Conservation (phyloP, 2,888 invertebrate genomes). For the Cantharis nigra region DNA sequence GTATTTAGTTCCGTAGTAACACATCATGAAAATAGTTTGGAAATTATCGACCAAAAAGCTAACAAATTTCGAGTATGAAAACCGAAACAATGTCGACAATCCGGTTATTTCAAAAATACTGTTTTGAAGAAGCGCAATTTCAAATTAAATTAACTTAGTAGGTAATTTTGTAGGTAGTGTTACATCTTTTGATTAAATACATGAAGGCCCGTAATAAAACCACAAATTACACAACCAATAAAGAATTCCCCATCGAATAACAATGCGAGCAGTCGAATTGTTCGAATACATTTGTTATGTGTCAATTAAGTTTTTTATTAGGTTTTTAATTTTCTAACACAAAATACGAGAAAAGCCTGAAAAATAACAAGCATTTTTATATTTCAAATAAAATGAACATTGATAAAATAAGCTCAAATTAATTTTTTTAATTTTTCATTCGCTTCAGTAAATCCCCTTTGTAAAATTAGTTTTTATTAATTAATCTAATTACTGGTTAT, state of each 20-base stretch:
- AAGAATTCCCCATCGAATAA: neutral
- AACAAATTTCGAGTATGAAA: neutral
- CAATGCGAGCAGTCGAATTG: neutral
- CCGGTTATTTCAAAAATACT: neutral
- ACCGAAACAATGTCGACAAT: neutral
- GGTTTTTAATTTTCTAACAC: neutral
- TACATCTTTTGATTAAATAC: neutral
- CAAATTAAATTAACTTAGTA: neutral
- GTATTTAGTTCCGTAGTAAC: neutral
- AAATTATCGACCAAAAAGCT: neutral
- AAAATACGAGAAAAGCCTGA: neutral
- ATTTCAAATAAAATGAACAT: neutral
- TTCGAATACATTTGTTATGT: neutral
- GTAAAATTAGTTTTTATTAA: too few species aligned
- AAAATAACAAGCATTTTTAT: neutral
- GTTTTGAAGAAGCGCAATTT: neutral
- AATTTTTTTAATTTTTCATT: neutral
- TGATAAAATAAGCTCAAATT: neutral
- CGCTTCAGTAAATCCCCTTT: too few species aligned
- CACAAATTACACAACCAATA: neutral
- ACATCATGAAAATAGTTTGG: neutral
- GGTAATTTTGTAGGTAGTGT: neutral
- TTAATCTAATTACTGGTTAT: too few species aligned
- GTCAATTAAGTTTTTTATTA: neutral
- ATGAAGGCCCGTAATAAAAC: neutral